Evolutionary conservation across 2,888 invertebrate species (phyloP), one percentile per base, ranked within the genome.

Genomic region (Lacanobia wlatinum): DNA sequence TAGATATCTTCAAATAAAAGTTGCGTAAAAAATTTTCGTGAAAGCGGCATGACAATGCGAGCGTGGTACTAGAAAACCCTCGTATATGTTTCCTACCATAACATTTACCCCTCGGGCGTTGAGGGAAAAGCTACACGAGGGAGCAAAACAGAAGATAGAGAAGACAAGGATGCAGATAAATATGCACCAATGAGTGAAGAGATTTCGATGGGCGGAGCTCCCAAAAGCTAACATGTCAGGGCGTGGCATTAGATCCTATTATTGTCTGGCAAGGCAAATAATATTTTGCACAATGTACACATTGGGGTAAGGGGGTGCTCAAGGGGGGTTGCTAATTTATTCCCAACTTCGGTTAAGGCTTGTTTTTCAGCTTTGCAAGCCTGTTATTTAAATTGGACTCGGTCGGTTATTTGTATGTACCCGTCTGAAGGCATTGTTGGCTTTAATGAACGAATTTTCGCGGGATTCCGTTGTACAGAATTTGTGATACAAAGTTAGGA

Each of bases 281-380:
- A 97, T 97, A 97, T 97, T 97, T 96, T 97, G 97, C 96, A 97
- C 97, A 97, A 97, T 97, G 97, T 97, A 97, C 96, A 97, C 97
- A 97, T 96, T 97, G 96, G 95, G 92, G 88, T 92, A 91, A 90
- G 89, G 90, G 92, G 93, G 91, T 87, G 91, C 89, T 88, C 82
- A 90, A 90, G 90, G 92, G 92, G 91, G 89, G 91, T 90, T 93
- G 95, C 96, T 96, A 96, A 96, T 96, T 96, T 95, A 96, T 96
- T 95, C 95, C 93, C 95, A 96, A 96, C 96, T 95, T 96, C 94
- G 96, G 96, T 96, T 95, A 94, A 92, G 94, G 95, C 94, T 96
- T 96, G 96, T 96, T 96, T 96, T 96, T 96, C 96, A 96, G 96
- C 96, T 95, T 95, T 95, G 93, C 94, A 93, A 94, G 95, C 92